These are phyloP conservation scores for Fistularia commersonii DNA, from an alignment of 2,797 vertebrate genomes.

Conservation along the genomic window DNA sequence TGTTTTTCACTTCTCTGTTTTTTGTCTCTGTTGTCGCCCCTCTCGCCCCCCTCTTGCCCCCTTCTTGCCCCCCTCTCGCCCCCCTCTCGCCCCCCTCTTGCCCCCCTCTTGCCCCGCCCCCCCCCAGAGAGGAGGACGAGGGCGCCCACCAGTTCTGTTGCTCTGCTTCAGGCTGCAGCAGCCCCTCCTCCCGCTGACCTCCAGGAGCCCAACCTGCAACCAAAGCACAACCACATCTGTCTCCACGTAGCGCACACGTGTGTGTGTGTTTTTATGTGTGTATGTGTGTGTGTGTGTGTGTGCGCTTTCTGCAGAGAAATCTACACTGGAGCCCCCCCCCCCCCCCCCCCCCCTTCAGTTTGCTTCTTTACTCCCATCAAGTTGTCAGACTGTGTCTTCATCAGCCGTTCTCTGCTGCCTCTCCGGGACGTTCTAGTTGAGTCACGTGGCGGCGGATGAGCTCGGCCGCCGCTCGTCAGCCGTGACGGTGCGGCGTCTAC, in stretches of 20 bases:
- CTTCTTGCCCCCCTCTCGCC: conserved; percentile 27
- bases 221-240: conserved; percentile 31
- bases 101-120: conserved; percentile 45
- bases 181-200: conserved; percentile 84
- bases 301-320: conserved; percentile 32
- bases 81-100: too few species aligned
- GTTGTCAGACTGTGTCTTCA: conserved; percentile 51
- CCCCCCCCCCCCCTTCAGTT: conserved; percentile 28
- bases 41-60: conserved; percentile 24
- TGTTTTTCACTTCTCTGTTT: conserved; percentile 32
- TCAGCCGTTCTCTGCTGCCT: conserved; percentile 31
- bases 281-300: conserved; percentile 8
- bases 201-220: conserved; percentile 30
- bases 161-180: conserved; percentile 87
- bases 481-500: too few species aligned
- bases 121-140: conserved; percentile 81
- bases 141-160: conserved; percentile 89
- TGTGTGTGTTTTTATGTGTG: too few species aligned
- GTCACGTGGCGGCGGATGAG: conserved; percentile 42
- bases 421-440: conserved; percentile 41
- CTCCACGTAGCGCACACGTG: too few species aligned
- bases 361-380: conserved; percentile 28
- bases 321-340: too few species aligned
- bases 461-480: too few species aligned
- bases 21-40: conserved; percentile 30